These are phyloP conservation scores for Heliconius melpomene DNA, from an alignment of 1,140 invertebrate genomes.

Conservation along the genomic window DNA sequence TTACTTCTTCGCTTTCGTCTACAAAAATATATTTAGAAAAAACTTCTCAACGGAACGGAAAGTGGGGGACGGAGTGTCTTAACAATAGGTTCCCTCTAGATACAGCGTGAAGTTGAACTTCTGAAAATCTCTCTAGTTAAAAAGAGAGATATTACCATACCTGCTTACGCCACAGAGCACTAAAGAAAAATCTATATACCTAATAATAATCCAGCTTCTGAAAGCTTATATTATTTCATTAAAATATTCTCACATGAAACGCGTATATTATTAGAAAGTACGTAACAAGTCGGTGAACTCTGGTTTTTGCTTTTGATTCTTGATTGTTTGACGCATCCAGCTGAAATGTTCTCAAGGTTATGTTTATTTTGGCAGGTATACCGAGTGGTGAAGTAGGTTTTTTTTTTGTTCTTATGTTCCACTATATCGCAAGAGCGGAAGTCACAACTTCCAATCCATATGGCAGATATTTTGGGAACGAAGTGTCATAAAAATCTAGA, in stretches of 20 bases:
- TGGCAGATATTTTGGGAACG: neutral
- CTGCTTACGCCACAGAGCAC: neutral
- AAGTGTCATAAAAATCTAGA: too few relatives aligned
- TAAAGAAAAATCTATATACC: neutral
- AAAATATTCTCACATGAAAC: neutral
- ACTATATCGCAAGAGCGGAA: neutral
- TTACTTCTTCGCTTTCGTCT: neutral
- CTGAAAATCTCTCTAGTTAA: too few relatives aligned
- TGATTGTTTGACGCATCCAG: constrained; percentile 15
- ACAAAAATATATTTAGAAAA: neutral
- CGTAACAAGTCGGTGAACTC: neutral
- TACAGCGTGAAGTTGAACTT: neutral
- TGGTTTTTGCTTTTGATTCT: neutral
- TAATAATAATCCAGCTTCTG: neutral
- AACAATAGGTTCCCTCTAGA: neutral
- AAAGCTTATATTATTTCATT: neutral
- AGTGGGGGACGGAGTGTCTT: neutral
- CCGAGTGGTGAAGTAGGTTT: neutral
- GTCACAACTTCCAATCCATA: neutral
- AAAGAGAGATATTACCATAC: too few relatives aligned
- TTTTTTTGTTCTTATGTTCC: neutral
- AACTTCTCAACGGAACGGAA: neutral
- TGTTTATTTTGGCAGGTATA: constrained; percentile 3
- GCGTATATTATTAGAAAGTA: constrained; percentile 7
- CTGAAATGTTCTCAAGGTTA: constrained; percentile 4